phyloP scores from a whole-genome alignment of 2,797 vertebrate species.

The Iguana delicatissima region DNA sequence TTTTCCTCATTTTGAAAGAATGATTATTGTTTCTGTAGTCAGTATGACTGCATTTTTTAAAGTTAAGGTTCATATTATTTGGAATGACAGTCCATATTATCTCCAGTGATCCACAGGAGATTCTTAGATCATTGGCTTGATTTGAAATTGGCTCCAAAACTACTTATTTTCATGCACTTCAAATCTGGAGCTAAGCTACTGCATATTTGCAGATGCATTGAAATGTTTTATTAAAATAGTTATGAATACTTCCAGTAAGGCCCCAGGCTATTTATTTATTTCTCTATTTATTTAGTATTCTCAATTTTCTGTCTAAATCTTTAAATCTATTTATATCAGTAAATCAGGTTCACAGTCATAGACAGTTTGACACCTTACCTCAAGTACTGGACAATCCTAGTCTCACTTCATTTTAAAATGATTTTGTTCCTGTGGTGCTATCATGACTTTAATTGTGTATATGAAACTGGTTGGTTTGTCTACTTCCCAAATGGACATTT shows the following conservation, averaged over 20 bases:
- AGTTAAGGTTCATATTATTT: constrained; percentile 36
- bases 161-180: neutral
- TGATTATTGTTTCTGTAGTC: neutral
- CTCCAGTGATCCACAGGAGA: constrained; percentile 34
- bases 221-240: neutral
- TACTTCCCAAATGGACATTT: neutral
- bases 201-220: neutral
- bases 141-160: constrained; percentile 24
- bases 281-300: neutral
- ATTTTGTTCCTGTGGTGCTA: neutral
- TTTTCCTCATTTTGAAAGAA: constrained; percentile 29
- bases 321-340: neutral
- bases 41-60: constrained; percentile 30
- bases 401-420: neutral
- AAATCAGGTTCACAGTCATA: neutral
- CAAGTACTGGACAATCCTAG: neutral
- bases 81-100: constrained; percentile 1
- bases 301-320: neutral
- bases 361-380: neutral
- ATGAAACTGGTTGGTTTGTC: neutral
- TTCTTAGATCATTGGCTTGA: constrained; percentile 28
- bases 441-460: constrained; percentile 9
- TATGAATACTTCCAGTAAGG: accelerated
- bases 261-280: neutral
- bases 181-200: constrained; percentile 24